These are phyloP conservation scores for Laticauda colubrina DNA, from an alignment of 2,113 vertebrate species.

Conservation along the genomic window DNA sequence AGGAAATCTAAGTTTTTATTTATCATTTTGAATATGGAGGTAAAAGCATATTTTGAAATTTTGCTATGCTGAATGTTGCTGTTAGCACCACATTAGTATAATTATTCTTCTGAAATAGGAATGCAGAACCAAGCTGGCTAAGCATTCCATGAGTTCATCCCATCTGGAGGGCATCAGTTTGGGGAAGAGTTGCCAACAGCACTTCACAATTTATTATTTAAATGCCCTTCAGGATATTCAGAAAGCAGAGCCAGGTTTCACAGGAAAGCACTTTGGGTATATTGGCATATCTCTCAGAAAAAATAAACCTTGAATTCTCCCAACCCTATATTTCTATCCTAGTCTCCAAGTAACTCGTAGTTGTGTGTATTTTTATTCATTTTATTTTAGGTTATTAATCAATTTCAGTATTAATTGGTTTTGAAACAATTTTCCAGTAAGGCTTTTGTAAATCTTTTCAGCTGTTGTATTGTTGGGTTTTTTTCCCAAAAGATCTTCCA, in stretches of 20 bases:
- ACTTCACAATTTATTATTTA: neutral
- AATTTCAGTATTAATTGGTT: conserved; percentile 9
- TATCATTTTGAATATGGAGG: neutral
- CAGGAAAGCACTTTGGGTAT: neutral
- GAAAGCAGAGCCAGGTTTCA: neutral
- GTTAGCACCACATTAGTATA: neutral
- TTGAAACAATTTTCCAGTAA: conserved; percentile 22
- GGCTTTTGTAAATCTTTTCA: conserved; percentile 7
- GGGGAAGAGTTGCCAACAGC: neutral
- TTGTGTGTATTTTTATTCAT: neutral
- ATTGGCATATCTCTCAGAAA: neutral
- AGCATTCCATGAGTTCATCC: neutral
- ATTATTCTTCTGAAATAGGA: neutral
- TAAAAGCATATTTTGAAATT: neutral
- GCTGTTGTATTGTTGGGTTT: neutral
- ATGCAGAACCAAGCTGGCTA: neutral
- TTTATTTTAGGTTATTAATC: conserved; percentile 17
- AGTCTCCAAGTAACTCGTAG: neutral
- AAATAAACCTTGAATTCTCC: neutral
- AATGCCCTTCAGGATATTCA: neutral
- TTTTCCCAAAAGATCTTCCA: neutral
- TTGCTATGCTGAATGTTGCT: neutral
- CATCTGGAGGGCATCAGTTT: neutral
- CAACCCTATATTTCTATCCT: neutral
- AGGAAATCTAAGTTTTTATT: neutral